Conservation (phyloP, 2,113 vertebrate genomes). For the Oncorhynchus clarkii region DNA sequence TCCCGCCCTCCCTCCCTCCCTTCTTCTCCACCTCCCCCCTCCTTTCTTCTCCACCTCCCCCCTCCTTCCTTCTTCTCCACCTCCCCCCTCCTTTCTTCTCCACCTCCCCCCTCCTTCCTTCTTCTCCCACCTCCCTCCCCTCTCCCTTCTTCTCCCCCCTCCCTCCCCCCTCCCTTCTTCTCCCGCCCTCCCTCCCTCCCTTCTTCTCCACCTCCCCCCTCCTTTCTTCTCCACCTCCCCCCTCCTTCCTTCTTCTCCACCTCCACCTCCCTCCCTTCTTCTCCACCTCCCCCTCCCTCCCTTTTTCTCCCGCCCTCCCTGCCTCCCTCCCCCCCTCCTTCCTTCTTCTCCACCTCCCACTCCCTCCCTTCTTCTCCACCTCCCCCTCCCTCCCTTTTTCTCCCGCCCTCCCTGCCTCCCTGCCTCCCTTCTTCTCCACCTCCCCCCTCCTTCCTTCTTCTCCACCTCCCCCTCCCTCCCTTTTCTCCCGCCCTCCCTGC, state of each 20-base stretch:
- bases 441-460: conserved; percentile 16
- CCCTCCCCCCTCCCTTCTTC: conserved; percentile 34
- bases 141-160: neutral
- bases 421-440: fast-evolving
- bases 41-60: conserved; percentile 48
- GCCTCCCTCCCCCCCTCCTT: neutral
- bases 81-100: neutral
- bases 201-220: neutral
- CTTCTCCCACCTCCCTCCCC: conserved; percentile 16
- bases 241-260: conserved; percentile 47
- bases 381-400: conserved; percentile 32
- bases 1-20: conserved; percentile 39
- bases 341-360: neutral
- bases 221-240: conserved; percentile 48
- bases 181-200: conserved; percentile 39
- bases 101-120: conserved; percentile 20
- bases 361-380: conserved; percentile 39
- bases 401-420: conserved; percentile 37
- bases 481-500: no score
- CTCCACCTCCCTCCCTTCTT: conserved; percentile 26
- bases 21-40: neutral
- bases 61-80: conserved; percentile 47
- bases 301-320: conserved; percentile 43
- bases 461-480: no score
- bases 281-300: conserved; percentile 10